phyloP scores from a whole-genome alignment of 2,113 vertebrate genomes.

The Marcusenius ussheri region DNA sequence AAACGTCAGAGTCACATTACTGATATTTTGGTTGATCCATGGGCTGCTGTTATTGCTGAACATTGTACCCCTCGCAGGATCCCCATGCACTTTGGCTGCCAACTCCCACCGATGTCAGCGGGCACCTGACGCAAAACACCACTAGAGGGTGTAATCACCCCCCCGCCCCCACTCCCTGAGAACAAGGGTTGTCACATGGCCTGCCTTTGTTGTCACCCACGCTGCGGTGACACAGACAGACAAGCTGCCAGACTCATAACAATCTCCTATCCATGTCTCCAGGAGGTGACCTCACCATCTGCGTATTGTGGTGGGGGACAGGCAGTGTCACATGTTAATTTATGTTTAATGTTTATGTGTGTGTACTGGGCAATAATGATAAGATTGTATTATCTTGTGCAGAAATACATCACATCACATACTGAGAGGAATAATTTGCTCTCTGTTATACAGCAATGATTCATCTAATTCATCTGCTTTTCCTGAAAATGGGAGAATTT shows the following conservation, averaged over 20 bases:
- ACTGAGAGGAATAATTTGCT: not conserved
- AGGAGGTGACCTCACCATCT: slow-evolving; percentile 11
- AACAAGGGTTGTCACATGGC: not conserved
- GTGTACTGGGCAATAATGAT: not conserved
- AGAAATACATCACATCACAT: not conserved
- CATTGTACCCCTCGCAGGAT: not conserved
- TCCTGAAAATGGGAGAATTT: not conserved
- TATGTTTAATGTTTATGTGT: not conserved
- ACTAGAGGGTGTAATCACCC: not conserved
- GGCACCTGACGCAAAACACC: not conserved
- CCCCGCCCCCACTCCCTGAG: not conserved
- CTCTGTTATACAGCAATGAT: not conserved
- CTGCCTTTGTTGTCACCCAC: slow-evolving; percentile 7
- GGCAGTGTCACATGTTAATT: not conserved
- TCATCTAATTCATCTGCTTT: not conserved
- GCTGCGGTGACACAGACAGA: not conserved
- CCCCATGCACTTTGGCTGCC: not conserved
- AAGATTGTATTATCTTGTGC: not conserved
- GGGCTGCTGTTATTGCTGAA: not conserved
- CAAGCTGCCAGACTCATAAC: not conserved
- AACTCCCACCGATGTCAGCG: not conserved
- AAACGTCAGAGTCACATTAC: not conserved
- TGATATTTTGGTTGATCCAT: not conserved
- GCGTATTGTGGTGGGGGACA: not conserved
- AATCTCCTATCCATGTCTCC: not conserved